phyloP scores from a whole-genome alignment of 1,140 invertebrate genomes.

The Campoletis sonorensis region DNA sequence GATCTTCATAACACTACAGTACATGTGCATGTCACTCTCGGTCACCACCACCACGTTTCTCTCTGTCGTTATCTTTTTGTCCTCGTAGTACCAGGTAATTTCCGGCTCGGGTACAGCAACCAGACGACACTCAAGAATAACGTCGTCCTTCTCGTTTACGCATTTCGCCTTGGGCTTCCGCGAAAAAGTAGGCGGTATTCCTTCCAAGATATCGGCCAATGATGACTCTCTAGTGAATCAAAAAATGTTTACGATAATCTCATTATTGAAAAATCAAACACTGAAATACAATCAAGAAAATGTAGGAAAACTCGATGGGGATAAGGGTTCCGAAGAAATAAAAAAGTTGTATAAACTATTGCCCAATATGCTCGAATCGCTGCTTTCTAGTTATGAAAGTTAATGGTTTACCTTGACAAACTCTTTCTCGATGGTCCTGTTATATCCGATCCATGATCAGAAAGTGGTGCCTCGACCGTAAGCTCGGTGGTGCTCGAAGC shows the following conservation, averaged over 20 bases:
- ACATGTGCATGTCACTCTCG: conserved; percentile 94
- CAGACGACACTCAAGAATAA: conserved; percentile 89
- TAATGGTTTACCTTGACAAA: conserved; percentile 83
- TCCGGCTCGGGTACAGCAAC: conserved; percentile 94
- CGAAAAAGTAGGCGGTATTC: conserved; percentile 95
- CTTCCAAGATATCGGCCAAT: conserved; percentile 92
- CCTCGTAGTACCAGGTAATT: conserved; percentile 89
- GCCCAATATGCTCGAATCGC: no score
- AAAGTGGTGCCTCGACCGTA: conserved; percentile 89
- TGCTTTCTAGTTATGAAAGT: no score
- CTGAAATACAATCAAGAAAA: no score
- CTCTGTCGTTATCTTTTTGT: conserved; percentile 82
- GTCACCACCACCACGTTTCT: conserved; percentile 83
- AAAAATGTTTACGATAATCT: no score
- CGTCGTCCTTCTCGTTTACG: conserved; percentile 87
- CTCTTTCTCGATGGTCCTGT: conserved; percentile 88
- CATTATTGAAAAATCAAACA: no score
- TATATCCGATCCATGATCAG: conserved; percentile 91
- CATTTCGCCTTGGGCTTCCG: conserved; percentile 90
- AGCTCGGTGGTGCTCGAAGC: conserved; percentile 94
- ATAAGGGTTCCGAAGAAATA: no score
- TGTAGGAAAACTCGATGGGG: no score
- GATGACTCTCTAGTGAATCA: conserved; percentile 85
- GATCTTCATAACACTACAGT: conserved; percentile 88
- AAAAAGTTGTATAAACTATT: no score